Evolutionary conservation across 2,888 invertebrate genomes (phyloP), one percentile per base, ranked within the genome.

Genomic region (Thereva nobilitata): DNA sequence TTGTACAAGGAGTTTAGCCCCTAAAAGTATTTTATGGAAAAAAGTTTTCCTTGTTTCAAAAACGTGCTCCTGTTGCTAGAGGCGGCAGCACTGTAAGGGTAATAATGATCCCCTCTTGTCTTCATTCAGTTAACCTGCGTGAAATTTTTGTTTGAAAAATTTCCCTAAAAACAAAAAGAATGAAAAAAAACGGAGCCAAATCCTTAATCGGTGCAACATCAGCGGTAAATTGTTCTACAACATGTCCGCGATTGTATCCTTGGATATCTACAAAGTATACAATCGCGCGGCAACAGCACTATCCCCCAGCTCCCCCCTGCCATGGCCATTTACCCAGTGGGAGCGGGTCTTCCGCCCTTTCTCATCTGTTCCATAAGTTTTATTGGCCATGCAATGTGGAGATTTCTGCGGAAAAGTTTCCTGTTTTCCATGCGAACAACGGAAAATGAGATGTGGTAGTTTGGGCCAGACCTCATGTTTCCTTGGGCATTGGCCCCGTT

Each of bases 181-280:
- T 2, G 2, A 23, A 23, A 23, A 23, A 23, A 23, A 2, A 1
- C 1, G 1, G 23, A 23, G 23, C 23, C 23, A 23, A 70, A 67
- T 69, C 66, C 71, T 64, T 71, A 71, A 72, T 71, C 71, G 71
- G 67, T 70, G 71, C 67, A 73, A 71, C 72, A 73, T 70, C 71
- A 52, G 72, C 68, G 68, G 68, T 67, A 68, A 71, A 72, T 71
- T 64, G 71, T 68, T 71, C 66, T 67, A 67, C 71, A 70, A 68
- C 71, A 72, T 72, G 72, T 71, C 64, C 67, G 68, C 70, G 70
- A 64, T 61, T 69, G 67, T 63, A 71, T 70, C 66, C 68, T 67
- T 49, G 52, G 44, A 52, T 68, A 63, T 71, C 66, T 63, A 52
- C 50, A 49, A 68, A 47, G 61, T 44, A n/a, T n/a, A 44, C 8